Evolutionary conservation across 2,888 invertebrate genomes (phyloP), one percentile per base, ranked within the genome.

Genomic region (Ischnus inquisitorius): DNA sequence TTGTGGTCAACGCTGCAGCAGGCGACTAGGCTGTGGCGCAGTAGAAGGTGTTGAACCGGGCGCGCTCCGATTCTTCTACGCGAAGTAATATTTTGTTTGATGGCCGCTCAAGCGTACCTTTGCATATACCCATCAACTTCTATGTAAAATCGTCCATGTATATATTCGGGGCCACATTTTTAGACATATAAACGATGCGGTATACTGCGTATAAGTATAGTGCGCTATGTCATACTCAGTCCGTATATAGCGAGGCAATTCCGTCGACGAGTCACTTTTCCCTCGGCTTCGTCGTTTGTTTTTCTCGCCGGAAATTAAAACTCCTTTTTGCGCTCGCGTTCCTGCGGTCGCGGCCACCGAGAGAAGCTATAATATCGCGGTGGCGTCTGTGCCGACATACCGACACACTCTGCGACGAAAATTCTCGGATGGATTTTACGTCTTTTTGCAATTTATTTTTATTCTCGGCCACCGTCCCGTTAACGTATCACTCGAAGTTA

Each of bases 291-390:
- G 57, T 76, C 76, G 89, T 89, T 90, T 90, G 88, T 91, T 91
- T 92, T 91, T 92, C 91, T 89, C 90, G 85, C 91, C 92, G 92
- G 92, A 93, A 93, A 92, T 92, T 92, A 92, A 92, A 93, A 91
- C 88, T 89, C 90, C 91, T 92, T 91, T 90, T 87, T 88, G 86
- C 84, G 80, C 87, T 69, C 64, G 82, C 60, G 68, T 75, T 54
- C 65, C 69, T 67, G 65, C 28, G 75, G 76, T 76, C 64, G 10
- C 48, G 12, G 22, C 43, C 60, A 41, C 19, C 41, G 65, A 68
- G 54, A 64, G 68, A 57, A 75, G 64, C 74, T 75, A 39, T 64
- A 75, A 75, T 64, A 64, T 48, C 48, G 48, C 48, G 34, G 46
- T 64, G 74, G 64, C 74, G 74, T 39, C 48, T 22, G 34, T 64